phyloP scores from a whole-genome alignment of 2,888 invertebrate genomes.

The Chaetogeoica ovagalla region DNA sequence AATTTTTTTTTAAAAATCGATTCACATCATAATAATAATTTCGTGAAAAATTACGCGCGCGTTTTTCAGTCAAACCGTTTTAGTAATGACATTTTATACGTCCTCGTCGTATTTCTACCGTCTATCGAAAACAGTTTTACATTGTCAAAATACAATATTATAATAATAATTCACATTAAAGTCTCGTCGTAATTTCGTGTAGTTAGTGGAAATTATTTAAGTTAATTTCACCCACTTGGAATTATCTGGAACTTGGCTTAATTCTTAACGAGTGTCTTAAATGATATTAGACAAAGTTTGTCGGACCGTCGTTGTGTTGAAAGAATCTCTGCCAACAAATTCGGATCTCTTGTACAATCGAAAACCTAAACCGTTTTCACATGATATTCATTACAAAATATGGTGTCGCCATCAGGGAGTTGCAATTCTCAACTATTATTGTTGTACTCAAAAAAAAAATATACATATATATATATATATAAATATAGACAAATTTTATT shows the following conservation, averaged over 20 bases:
- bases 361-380: background rate
- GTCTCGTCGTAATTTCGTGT: background rate
- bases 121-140: background rate
- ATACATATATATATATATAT: too few species aligned
- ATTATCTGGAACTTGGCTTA: conserved; percentile 4
- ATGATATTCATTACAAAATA: too few species aligned
- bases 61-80: too few species aligned
- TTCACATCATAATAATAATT: too few species aligned
- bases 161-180: background rate
- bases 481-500: too few species aligned
- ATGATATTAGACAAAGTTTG: conserved; percentile 16
- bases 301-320: background rate
- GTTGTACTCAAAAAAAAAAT: too few species aligned
- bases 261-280: conserved; percentile 1
- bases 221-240: background rate
- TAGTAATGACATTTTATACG: too few species aligned
- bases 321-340: conserved; percentile 10
- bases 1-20: too few species aligned
- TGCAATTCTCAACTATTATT: too few species aligned
- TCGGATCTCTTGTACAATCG: background rate
- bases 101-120: too few species aligned
- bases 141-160: background rate
- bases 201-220: background rate
- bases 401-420: too few species aligned
- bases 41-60: too few species aligned